Base-by-base conservation (phyloP, 92 coral and sea anemone species). In the Micromussa lordhowensis region DNA sequence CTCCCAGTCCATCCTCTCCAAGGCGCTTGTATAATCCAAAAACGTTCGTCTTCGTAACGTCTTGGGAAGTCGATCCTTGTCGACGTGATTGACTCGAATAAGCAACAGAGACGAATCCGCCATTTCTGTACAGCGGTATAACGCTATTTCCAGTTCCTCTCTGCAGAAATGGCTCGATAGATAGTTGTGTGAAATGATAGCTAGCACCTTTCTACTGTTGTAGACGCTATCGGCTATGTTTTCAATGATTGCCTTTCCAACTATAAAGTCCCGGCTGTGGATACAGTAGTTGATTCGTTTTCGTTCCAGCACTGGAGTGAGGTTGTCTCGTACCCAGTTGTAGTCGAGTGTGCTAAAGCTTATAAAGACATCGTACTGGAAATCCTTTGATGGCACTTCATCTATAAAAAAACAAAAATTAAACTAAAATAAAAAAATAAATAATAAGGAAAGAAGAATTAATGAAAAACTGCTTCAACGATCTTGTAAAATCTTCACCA, bases 201-300 rank as follows among this genome's bases (percentile, higher is more conserved):
- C 98, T 19, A 95, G 82, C 66, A 95, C 94, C 38, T 87, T 92
- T 48, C 94, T 82, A 69, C 98, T 95, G 64, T 89, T 93, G 83
- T 95, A 95, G 29, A 95, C 94, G 77, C 98, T 95, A 70, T 95
- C 98, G 1, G 96, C 98, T 82, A 95, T 95, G 84, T 95, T 95
- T 34, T 95, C 98, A 11, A 93, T 90, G 71, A 95, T 91, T 19
- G 94, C 86, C 77, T 91, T 93, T 5, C 98, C 98, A n/a, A 91
- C 93, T 58, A 93, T 90, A 73, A 95, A 95, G 93, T 95, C 96
- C 90, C 98, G 90, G 82, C 89, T 89, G 86, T 95, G 98, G 14
- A 95, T 95, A 82, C 98, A 95, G 87, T 95, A 95, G 32, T 82
- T 93, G 72, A 95, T 90, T 81, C 83, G 88, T 66, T 91, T 93